These are phyloP conservation scores for Cyanoramphus novaezelandiae DNA, from an alignment of 2,113 vertebrate species.

Conservation along the genomic window DNA sequence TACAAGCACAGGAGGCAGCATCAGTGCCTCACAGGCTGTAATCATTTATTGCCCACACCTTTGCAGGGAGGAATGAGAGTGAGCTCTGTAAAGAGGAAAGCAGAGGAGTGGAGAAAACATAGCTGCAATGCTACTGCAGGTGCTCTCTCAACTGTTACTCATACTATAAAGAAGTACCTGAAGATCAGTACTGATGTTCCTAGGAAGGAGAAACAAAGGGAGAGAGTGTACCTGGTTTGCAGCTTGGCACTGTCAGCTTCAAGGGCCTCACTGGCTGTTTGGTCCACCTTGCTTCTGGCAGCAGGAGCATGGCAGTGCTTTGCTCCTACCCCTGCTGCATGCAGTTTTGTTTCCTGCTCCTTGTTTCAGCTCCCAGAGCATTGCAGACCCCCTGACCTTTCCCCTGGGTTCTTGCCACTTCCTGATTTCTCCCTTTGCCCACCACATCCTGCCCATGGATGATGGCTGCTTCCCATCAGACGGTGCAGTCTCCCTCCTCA, in stretches of 20 bases:
- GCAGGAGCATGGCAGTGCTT: neutral
- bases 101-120: neutral
- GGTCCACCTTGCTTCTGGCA: neutral
- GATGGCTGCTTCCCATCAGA: neutral
- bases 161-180: neutral
- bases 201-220: neutral
- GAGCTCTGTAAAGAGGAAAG: neutral
- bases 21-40: neutral
- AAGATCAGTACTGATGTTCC: neutral
- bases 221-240: neutral
- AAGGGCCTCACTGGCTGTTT: neutral
- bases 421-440: neutral
- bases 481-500: neutral
- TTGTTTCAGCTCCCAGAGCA: neutral
- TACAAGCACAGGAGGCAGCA: neutral
- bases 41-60: neutral
- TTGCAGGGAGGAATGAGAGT: neutral
- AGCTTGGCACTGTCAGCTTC: neutral
- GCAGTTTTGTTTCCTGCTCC: neutral
- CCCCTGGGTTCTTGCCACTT: neutral
- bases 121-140: neutral
- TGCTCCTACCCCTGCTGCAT: neutral
- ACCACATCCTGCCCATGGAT: neutral
- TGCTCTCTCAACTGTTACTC: neutral
- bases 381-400: neutral